Evolutionary conservation across 1,140 invertebrate genomes (phyloP).

Genomic region (Brachionus paranguensis): DNA sequence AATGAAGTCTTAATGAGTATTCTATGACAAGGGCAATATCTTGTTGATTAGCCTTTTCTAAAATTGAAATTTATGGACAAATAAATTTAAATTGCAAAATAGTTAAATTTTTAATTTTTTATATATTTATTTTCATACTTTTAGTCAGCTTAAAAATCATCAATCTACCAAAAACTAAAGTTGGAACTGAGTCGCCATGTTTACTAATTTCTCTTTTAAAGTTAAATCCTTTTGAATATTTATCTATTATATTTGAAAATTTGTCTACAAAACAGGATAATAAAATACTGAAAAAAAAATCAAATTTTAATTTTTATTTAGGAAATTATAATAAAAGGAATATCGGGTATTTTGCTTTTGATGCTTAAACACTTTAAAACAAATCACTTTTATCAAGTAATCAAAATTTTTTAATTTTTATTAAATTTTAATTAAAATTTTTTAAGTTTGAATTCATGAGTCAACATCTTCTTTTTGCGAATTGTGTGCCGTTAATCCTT

Average conservation of each 20-base stretch:
- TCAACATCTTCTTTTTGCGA: constrained; percentile 96
- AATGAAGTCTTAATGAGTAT: no score
- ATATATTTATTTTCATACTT: no score
- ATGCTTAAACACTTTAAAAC: constrained; percentile 96
- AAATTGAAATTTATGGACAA: no score
- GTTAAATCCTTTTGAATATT: no score
- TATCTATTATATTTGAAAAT: not conserved
- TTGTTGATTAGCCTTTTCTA: no score
- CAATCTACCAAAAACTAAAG: no score
- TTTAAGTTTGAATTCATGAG: constrained; percentile 93
- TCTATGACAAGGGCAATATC: no score
- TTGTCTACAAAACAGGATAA: not conserved
- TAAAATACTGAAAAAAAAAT: not conserved
- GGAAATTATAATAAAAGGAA: constrained; percentile 95
- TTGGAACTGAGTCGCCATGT: no score
- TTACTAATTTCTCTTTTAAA: no score
- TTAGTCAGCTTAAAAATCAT: no score
- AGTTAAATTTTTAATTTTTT: no score
- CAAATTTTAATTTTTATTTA: not conserved
- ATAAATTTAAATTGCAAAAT: no score
- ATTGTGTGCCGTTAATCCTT: constrained; percentile 93
- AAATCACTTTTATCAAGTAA: constrained; percentile 83
- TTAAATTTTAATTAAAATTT: not conserved
- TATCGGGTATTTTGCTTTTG: constrained; percentile 84
- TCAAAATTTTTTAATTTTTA: not conserved